These are phyloP conservation scores for Apamea epomidion DNA, from an alignment of 2,888 invertebrate species.

Conservation along the genomic window DNA sequence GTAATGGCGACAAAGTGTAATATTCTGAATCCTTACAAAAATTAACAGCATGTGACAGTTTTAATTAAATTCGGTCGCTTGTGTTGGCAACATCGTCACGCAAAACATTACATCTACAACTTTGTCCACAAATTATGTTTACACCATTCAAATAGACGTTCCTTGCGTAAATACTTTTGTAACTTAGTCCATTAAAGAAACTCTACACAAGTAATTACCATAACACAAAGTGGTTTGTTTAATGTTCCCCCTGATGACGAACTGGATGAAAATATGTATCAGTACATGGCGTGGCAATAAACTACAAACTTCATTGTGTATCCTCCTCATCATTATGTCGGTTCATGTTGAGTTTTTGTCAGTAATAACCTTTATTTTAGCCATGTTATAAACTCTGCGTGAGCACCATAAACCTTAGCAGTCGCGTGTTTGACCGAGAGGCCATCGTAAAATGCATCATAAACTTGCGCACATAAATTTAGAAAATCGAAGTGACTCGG, in stretches of 20 bases:
- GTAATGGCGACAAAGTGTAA: slow-evolving; percentile 40
- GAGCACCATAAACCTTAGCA: slow-evolving; percentile 82
- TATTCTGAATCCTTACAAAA: slow-evolving; percentile 59
- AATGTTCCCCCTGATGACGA: slow-evolving; percentile 78
- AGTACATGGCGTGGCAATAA: slow-evolving; percentile 64
- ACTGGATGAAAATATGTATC: slow-evolving; percentile 70
- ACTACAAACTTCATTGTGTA: slow-evolving; percentile 57
- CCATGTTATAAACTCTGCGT: slow-evolving; percentile 82
- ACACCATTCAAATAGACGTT: slow-evolving; percentile 87
- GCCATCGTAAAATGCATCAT: slow-evolving; percentile 87
- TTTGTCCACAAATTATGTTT: slow-evolving; percentile 88
- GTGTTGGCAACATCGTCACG: slow-evolving; percentile 80
- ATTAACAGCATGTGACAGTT: slow-evolving; percentile 76
- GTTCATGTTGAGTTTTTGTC: slow-evolving; percentile 60
- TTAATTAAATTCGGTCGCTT: slow-evolving; percentile 83
- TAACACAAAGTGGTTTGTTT: slow-evolving; percentile 83
- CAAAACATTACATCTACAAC: slow-evolving; percentile 84
- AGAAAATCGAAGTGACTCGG: slow-evolving; percentile 81
- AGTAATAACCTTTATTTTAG: slow-evolving; percentile 79
- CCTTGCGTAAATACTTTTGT: slow-evolving; percentile 85
- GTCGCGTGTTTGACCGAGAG: slow-evolving; percentile 88
- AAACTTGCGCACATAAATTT: slow-evolving; percentile 85
- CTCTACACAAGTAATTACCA: slow-evolving; percentile 85
- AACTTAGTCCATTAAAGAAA: slow-evolving; percentile 87
- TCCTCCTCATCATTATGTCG: slow-evolving; percentile 45